phyloP scores from a whole-genome alignment of 2,113 vertebrate species.

The Esox niger region DNA sequence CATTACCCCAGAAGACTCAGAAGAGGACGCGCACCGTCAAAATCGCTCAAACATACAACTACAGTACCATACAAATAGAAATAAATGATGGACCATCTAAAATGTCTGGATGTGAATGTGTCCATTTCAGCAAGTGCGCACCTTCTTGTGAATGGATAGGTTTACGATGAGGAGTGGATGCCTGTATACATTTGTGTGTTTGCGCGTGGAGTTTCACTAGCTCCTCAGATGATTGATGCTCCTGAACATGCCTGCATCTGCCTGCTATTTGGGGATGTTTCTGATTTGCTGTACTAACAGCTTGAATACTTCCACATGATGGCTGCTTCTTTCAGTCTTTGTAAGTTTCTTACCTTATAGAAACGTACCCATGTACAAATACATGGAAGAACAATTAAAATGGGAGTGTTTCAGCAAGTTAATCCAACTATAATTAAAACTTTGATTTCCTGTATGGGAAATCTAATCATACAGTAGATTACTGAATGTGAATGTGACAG shows the following conservation, averaged over 20 bases:
- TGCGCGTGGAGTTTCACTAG: constrained; percentile 34
- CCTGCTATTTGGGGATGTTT: constrained; percentile 72
- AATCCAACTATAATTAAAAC: not conserved
- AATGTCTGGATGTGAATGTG: constrained; percentile 38
- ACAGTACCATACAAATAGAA: constrained; percentile 1
- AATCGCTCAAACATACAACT: constrained; percentile 23
- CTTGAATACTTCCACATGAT: constrained; percentile 70
- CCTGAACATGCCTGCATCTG: constrained; percentile 69
- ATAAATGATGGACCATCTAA: constrained; percentile 48
- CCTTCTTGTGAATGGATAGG: constrained; percentile 47
- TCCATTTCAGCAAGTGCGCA: constrained; percentile 37
- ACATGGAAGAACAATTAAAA: not conserved
- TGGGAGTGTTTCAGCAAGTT: not conserved
- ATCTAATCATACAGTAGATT: not conserved
- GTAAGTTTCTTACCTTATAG: constrained; percentile 35
- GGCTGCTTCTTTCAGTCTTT: constrained; percentile 45
- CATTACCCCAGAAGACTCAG: constrained; percentile 12
- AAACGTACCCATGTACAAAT: constrained; percentile 10
- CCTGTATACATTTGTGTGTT: constrained; percentile 23
- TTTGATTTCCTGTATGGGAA: not conserved
- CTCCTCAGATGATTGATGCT: constrained; percentile 62
- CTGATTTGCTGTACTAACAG: constrained; percentile 66
- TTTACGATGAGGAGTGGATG: constrained; percentile 24
- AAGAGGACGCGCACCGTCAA: constrained; percentile 22
- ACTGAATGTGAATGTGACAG: not conserved